Evolutionary conservation across 2,113 vertebrate genomes (phyloP).

Genomic region (Maccullochella peelii): DNA sequence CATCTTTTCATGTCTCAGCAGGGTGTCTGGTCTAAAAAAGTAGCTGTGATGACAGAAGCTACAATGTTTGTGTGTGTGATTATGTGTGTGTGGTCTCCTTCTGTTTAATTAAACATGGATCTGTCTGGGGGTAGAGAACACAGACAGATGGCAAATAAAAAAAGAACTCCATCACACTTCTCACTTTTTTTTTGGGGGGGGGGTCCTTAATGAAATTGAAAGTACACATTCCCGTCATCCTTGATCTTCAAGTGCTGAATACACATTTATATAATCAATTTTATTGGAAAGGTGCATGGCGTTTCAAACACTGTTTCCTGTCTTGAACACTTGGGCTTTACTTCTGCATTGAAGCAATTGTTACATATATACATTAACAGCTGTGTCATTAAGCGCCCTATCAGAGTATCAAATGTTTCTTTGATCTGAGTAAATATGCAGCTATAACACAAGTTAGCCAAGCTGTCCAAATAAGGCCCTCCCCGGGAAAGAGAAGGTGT

Average conservation of each 20-base stretch:
- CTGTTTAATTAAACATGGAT: slow-evolving; percentile 73
- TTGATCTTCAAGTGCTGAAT: slow-evolving; percentile 23
- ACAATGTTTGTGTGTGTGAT: slow-evolving; percentile 24
- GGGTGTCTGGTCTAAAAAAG: slow-evolving; percentile 43
- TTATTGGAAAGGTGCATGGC: background rate
- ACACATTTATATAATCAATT: background rate
- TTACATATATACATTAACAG: slow-evolving; percentile 47
- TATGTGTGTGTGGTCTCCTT: slow-evolving; percentile 54
- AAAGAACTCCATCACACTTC: slow-evolving; percentile 45
- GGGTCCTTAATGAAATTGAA: slow-evolving; percentile 32
- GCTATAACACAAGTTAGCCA: slow-evolving; percentile 29
- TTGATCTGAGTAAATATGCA: slow-evolving; percentile 51
- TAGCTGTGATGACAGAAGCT: slow-evolving; percentile 54
- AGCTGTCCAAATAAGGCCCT: slow-evolving; percentile 56
- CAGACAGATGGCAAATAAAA: slow-evolving; percentile 74
- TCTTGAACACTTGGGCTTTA: background rate
- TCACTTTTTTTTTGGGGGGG: background rate
- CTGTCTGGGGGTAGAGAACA: slow-evolving; percentile 51
- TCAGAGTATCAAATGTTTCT: slow-evolving; percentile 36
- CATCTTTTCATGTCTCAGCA: slow-evolving; percentile 36
- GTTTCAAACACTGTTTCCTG: background rate
- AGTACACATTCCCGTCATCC: slow-evolving; percentile 25
- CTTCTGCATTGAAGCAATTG: slow-evolving; percentile 25
- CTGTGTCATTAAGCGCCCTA: slow-evolving; percentile 43
- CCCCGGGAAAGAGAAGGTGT: slow-evolving; percentile 17